phyloP scores from a whole-genome alignment of 2,797 vertebrate genomes.

The Microchirus variegatus region DNA sequence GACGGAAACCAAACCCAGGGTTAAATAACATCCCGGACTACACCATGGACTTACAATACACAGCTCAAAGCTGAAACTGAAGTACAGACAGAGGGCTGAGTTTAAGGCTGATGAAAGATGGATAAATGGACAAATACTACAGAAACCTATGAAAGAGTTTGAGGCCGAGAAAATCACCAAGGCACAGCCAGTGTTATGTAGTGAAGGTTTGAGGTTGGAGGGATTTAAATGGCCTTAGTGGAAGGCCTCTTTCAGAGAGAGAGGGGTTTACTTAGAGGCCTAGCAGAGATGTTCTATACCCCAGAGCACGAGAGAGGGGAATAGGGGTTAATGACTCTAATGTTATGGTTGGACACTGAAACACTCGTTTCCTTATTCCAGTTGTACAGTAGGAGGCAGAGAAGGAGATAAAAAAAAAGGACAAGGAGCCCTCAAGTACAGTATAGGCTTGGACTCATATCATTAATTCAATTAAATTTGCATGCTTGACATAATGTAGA shows the following conservation, averaged over 20 bases:
- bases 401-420: constrained; percentile 31
- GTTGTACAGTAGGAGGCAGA: constrained; percentile 45
- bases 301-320: constrained; percentile 63
- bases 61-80: constrained; percentile 36
- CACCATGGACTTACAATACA: constrained; percentile 35
- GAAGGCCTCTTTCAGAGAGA: constrained; percentile 54
- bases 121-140: constrained; percentile 74
- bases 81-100: constrained; percentile 37
- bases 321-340: constrained; percentile 66
- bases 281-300: constrained; percentile 58
- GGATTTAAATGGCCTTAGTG: constrained; percentile 70
- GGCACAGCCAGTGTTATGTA: constrained; percentile 55
- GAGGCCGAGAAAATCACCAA: constrained; percentile 39
- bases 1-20: constrained; percentile 74
- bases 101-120: constrained; percentile 61
- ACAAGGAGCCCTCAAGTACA: constrained; percentile 82
- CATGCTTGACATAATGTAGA: constrained; percentile 87
- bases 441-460: constrained; percentile 85
- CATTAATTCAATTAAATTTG: constrained; percentile 93
- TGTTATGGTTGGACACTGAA: constrained; percentile 78
- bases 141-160: constrained; percentile 50
- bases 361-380: constrained; percentile 55
- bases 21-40: constrained; percentile 71
- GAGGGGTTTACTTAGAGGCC: constrained; percentile 67
- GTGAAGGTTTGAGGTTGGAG: constrained; percentile 50